Base-by-base conservation (phyloP, 1,140 invertebrate genomes). In the Lepidurus couesii region DNA sequence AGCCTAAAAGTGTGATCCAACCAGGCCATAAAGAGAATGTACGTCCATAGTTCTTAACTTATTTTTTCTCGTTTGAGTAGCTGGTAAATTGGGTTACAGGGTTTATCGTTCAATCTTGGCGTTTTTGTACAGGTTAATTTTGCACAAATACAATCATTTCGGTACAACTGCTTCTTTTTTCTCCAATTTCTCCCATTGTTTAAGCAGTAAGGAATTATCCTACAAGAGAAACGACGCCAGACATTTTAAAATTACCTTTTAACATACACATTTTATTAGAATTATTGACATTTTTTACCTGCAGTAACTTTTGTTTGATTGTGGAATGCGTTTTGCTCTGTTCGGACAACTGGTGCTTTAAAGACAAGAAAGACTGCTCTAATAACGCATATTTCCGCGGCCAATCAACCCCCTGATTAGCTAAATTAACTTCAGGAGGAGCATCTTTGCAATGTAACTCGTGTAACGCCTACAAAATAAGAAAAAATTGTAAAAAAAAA, bases 101-200 rank as follows among this genome's bases (percentile, higher is more conserved):
- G 53, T 65, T 65, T 65, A 65, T 53, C 44, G 9, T 53, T 9
- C 75, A 77, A 47, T 47, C 21, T 42, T 24, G 53, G 44, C 44
- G 34, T 44, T 24, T 24, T 77, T 53, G 21, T 77, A 65, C 76
- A 53, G 45, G 45, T 47, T 77, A 47, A 26, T 45, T 45, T 53
- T 24, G 44, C 34, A 47, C 65, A 47, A 65, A 53, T 13, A 47
- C 44, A 21, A 76, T 76, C 47, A 47, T 76, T 76, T 77, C 65
- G 44, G 16, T 44, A 26, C 44, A 26, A 65, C 9, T 21, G 53
- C 44, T 47, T 11, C 21, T 44, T 34, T 44, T 77, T 42, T 78
- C 77, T 79, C 78, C 78, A 79, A 45, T 77, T 42, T 78, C 77
- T 79, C 78, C 78, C 75, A 45, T 74, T 79, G 73, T 24, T 34